Percentiles rank a stretch among this genome's conserved stretches.
phyloP scores from a whole-genome alignment of 2,797 vertebrate species.

The Buceros bicornis region DNA sequence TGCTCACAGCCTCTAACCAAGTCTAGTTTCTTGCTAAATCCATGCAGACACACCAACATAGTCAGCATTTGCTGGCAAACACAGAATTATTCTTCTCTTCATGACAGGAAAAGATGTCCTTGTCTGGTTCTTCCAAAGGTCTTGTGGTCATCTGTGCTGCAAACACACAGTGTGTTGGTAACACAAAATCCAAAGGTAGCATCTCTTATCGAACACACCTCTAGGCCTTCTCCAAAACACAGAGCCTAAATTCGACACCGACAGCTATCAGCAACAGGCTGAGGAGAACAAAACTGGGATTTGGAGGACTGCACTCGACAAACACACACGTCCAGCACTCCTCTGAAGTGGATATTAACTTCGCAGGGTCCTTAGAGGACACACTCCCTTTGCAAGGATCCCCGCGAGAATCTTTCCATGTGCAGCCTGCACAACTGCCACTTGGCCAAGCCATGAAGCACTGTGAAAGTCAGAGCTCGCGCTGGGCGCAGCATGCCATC shows the following conservation, averaged over 20 bases:
- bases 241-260: neutral
- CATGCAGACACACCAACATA: neutral
- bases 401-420: neutral
- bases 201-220: neutral
- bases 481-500: constrained; percentile 38
- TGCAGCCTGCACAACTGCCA: neutral
- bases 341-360: neutral
- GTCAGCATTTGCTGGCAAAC: neutral
- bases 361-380: neutral
- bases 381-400: neutral
- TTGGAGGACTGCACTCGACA: neutral
- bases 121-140: neutral
- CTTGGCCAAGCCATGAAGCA: neutral
- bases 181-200: neutral
- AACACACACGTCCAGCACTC: neutral
- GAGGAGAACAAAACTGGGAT: neutral
- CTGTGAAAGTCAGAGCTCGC: neutral
- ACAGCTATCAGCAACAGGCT: neutral
- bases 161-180: neutral
- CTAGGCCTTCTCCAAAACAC: neutral
- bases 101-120: neutral
- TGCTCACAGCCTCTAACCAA: neutral
- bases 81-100: neutral
- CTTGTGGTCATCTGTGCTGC: neutral
- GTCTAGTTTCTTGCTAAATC: neutral